phyloP scores from a whole-genome alignment of 2,797 vertebrate species.

The Pelobates cultripes region DNA sequence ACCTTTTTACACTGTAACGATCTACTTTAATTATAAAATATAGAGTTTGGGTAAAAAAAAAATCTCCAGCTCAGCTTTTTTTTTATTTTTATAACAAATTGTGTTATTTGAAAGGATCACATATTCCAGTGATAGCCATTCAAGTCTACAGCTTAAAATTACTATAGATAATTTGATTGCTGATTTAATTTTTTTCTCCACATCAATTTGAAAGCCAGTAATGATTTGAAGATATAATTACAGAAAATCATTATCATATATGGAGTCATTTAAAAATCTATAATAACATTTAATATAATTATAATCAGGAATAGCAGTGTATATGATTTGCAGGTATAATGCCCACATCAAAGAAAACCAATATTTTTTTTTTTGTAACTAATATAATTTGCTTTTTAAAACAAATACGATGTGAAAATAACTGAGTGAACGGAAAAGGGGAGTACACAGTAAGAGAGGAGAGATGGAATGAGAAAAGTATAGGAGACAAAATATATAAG shows the following conservation, averaged over 20 bases:
- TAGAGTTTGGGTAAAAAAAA: no score
- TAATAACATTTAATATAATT: slow-evolving; percentile 5
- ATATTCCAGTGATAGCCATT: background rate
- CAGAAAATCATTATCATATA: background rate
- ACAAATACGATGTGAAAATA: no score
- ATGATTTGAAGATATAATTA: slow-evolving; percentile 7
- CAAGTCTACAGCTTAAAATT: background rate
- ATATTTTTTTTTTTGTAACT: background rate
- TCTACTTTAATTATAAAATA: no score
- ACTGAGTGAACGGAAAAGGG: no score
- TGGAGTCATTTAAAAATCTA: slow-evolving; percentile 3
- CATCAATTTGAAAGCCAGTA: slow-evolving; percentile 5
- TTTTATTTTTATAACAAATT: background rate
- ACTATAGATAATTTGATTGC: background rate
- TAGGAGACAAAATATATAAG: no score
- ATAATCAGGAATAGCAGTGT: background rate
- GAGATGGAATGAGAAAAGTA: no score
- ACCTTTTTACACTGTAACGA: no score
- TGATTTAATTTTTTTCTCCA: background rate
- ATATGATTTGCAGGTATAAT: background rate
- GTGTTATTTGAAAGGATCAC: background rate
- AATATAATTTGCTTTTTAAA: background rate
- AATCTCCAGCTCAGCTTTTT: no score
- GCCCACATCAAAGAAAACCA: background rate
- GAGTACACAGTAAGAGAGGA: no score